Base-by-base conservation (phyloP, 2,888 invertebrate genomes). In the Selenia dentaria region DNA sequence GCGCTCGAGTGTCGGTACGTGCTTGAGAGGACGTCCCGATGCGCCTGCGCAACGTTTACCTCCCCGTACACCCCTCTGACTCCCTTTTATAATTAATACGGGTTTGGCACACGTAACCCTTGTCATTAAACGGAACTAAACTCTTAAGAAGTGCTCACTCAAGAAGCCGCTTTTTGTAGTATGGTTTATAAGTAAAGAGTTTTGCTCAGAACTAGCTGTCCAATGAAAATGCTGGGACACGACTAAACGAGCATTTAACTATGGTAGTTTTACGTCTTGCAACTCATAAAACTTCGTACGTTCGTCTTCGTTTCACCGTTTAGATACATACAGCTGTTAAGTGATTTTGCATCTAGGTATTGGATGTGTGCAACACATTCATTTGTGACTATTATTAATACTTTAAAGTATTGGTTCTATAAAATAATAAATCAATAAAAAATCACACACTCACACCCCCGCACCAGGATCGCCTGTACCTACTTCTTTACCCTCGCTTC, bases 1-100 rank as follows among this genome's bases (percentile, higher is more conserved):
- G 72, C 74, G 78, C 79, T 89, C 72, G 70, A 88, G 84, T 74
- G 78, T 72, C 74, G 79, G 82, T 85, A 84, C 90, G 90, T 90
- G 90, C 89, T 88, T 72, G 81, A 90, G 89, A 81, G 74, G 64
- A 73, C 53, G 65, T 56, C 62, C 42, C 67, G 67, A 69, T 86
- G 87, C 87, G 87, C 83, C 68, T 79, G 86, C 80, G 87, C 87
- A 86, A 62, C 62, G 54, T 53, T 55, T 54, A 39, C 14, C 39
- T 31, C 49, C 24, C 41, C 16, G 32, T n/a, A 35, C 53, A 53
- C 35, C 59, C 52, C 41, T 51, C 51, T 64, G 66, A 78, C 79
- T 71, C 72, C 78, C 82, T 82, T 80, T 86, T 87, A 85, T 16
- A 16, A 16, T 16, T 16, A 16, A 16, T 74, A 74, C 75, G 76